These are phyloP conservation scores for Arremon brunneinucha DNA, from an alignment of 2,797 vertebrate species.

Conservation along the genomic window DNA sequence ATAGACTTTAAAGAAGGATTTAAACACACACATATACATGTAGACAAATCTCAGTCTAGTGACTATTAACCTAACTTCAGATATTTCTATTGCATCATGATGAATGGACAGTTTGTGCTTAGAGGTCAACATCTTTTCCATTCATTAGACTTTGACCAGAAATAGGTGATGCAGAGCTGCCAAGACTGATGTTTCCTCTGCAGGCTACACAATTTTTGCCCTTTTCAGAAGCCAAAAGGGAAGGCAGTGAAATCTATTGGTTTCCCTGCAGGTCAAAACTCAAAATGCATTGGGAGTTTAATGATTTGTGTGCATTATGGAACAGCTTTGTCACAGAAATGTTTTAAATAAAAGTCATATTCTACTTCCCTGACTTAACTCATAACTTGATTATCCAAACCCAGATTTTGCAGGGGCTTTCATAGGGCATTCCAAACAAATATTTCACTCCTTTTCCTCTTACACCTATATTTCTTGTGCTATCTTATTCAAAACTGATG, in stretches of 20 bases:
- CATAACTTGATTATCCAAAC: constrained; percentile 33
- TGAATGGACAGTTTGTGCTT: neutral
- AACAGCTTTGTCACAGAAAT: neutral
- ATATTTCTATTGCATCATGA: neutral
- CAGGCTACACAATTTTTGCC: neutral
- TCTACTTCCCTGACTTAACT: neutral
- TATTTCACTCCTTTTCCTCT: neutral
- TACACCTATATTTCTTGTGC: neutral
- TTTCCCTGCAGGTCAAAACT: neutral
- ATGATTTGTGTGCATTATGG: neutral
- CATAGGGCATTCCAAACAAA: neutral
- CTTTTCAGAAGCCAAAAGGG: neutral
- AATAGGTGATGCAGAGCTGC: neutral
- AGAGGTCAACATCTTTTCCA: neutral
- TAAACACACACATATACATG: neutral
- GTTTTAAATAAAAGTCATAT: constrained; percentile 37
- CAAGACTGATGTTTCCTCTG: neutral
- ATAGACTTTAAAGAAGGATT: neutral
- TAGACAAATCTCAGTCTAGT: neutral
- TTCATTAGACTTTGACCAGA: neutral
- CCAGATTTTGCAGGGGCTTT: neutral
- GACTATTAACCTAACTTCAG: neutral
- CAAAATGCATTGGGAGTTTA: neutral
- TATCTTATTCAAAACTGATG: neutral
- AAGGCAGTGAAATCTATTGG: neutral